phyloP scores from a whole-genome alignment of 2,113 vertebrate species.

The Struthio camelus region DNA sequence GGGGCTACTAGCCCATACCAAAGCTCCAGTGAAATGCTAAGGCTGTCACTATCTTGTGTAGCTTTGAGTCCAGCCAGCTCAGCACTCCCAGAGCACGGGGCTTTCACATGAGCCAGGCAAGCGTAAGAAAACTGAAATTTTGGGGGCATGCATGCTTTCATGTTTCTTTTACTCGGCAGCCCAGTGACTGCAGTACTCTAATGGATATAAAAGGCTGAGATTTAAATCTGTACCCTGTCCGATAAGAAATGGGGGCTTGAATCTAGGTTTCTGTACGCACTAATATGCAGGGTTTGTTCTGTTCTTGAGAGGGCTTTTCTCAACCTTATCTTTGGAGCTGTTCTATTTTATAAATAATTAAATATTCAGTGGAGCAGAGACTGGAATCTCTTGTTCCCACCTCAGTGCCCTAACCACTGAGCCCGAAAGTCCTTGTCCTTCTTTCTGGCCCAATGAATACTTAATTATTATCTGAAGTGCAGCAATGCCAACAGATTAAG shows the following conservation, averaged over 20 bases:
- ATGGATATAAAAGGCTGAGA: neutral
- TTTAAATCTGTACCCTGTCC: neutral
- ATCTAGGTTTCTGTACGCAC: neutral
- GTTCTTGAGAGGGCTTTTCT: neutral
- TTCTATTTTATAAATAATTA: constrained; percentile 26
- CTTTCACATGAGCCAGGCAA: neutral
- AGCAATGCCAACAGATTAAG: neutral
- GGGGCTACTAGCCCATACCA: neutral
- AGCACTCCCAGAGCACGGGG: neutral
- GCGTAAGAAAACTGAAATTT: neutral
- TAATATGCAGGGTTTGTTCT: neutral
- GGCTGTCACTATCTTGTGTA: neutral
- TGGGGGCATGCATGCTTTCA: neutral
- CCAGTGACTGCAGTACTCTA: neutral
- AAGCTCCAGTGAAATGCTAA: neutral
- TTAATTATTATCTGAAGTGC: constrained; percentile 15
- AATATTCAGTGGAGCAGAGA: neutral
- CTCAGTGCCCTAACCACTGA: neutral
- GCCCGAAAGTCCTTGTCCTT: neutral
- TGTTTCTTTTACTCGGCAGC: neutral
- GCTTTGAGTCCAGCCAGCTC: neutral
- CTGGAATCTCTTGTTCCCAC: neutral
- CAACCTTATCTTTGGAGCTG: neutral
- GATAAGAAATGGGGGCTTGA: neutral
- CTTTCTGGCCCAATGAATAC: neutral